A percentile compares a stretch with the other conserved stretches of the same genome.
Conservation (phyloP, 1,140 invertebrate genomes). For the Pteromalus puparum region DNA sequence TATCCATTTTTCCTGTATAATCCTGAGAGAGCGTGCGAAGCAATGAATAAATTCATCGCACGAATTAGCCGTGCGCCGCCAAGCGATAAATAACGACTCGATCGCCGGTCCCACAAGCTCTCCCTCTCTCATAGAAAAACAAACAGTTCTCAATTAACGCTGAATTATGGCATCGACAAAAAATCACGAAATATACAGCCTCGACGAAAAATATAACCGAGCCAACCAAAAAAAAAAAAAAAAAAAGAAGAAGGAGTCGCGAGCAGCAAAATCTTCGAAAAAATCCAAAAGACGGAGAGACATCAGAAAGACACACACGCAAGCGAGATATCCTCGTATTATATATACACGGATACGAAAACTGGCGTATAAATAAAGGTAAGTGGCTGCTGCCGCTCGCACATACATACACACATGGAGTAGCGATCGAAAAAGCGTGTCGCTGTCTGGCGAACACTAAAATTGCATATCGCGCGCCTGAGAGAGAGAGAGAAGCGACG, state of each 20-base stretch:
- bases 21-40: not conserved
- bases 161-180: conserved; percentile 42
- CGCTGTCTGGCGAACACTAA: conserved; percentile 27
- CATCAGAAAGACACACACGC: no score
- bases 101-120: not conserved
- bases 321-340: no score
- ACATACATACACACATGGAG: not conserved
- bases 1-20: not conserved
- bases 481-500: not conserved
- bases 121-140: conserved; percentile 4
- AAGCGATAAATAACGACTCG: conserved; percentile 38
- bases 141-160: conserved; percentile 45
- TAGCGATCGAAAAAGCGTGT: conserved; percentile 52
- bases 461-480: conserved; percentile 39
- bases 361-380: conserved; percentile 15
- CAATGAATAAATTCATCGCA: conserved; percentile 49
- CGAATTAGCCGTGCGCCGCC: conserved; percentile 20
- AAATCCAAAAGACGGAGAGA: not conserved
- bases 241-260: not conserved
- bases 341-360: conserved; percentile 1
- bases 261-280: not conserved
- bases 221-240: not conserved
- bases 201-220: not conserved
- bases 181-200: not conserved
- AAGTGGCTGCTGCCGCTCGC: not conserved